A percentile compares a stretch with the other conserved stretches of the same genome.
Evolutionary conservation across 2,797 vertebrate genomes (phyloP).

Genomic region (Chelonia mydas): DNA sequence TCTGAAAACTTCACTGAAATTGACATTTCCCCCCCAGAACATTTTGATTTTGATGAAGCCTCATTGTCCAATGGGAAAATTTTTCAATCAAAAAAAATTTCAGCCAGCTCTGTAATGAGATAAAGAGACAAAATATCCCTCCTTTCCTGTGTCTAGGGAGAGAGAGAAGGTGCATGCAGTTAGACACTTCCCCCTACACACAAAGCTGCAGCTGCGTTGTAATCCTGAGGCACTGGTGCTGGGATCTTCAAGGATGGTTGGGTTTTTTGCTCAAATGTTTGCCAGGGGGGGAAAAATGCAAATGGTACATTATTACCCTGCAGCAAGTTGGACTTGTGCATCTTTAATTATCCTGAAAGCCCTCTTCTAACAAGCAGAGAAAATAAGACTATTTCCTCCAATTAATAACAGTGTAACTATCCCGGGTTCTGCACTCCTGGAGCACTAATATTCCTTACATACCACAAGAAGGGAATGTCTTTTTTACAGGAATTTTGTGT

Average conservation of each 20-base stretch:
- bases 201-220: not conserved
- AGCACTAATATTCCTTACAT: not conserved
- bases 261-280: not conserved
- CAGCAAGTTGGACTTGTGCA: not conserved
- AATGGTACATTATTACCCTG: not conserved
- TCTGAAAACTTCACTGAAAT: not conserved
- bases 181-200: not conserved
- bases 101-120: not conserved
- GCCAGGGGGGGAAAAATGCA: not conserved
- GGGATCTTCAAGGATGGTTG: not conserved
- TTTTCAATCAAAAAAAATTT: rapidly evolving
- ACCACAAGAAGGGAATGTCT: not conserved
- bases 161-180: not conserved
- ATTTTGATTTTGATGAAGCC: not conserved
- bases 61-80: not conserved
- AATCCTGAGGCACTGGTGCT: not conserved
- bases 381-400: not conserved
- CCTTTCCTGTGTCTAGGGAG: rapidly evolving
- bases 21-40: not conserved
- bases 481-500: not conserved
- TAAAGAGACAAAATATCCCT: not conserved
- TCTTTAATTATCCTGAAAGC: not conserved
- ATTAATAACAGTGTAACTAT: not conserved
- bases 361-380: not conserved
- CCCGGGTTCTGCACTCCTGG: not conserved